Base-by-base conservation (phyloP, 2,113 vertebrate genomes). In the Mustela lutreola region DNA sequence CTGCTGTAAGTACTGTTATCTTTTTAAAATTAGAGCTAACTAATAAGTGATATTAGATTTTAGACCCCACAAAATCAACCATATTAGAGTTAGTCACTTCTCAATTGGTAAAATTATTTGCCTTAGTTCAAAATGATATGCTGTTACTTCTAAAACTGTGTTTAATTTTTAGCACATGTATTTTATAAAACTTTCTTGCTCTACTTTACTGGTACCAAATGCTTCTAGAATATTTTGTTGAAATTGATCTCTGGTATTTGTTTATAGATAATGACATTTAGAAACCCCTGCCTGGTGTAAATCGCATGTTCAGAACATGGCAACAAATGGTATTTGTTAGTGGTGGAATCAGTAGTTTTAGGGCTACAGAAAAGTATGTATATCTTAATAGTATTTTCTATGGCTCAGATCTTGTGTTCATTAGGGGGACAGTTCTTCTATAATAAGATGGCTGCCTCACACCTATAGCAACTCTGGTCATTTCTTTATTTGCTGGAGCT, bases 1-100 rank as follows among this genome's bases (percentile, higher is more conserved):
- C 1, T 86, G 4, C 4, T n/a, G 11, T 71, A 90, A 89, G 0
- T 88, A 48, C 7, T 81, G 0, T 67, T 80, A 70, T 36, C 28
- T 95, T 93, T 22, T 53, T n/a, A 53, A 92, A 94, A 95, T 93
- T 89, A 71, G 4, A 73, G 3, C 8, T 94, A 92, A 81, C 26
- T 42, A 84, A 71, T 16, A 87, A 88, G 18, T 76, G 16, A 63
- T 81, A 67, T 15, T 80, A 63, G 31, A 85, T 88, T 78, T 50
- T 78, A 71, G 7, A 60, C 22, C 73, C 1, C 75, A 5, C 1
- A 91, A 91, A 93, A 60, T 79, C 53, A 84, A 4, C 18, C 42
- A 22, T 22, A 7, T 70, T 94, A 93, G 33, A 76, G 76, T 95
- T 11, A 83, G 4, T 89, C 36, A 76, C 7, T 80, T 94, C 36